Conservation (phyloP, 2,113 vertebrate species). For the Halichoerus grypus region DNA sequence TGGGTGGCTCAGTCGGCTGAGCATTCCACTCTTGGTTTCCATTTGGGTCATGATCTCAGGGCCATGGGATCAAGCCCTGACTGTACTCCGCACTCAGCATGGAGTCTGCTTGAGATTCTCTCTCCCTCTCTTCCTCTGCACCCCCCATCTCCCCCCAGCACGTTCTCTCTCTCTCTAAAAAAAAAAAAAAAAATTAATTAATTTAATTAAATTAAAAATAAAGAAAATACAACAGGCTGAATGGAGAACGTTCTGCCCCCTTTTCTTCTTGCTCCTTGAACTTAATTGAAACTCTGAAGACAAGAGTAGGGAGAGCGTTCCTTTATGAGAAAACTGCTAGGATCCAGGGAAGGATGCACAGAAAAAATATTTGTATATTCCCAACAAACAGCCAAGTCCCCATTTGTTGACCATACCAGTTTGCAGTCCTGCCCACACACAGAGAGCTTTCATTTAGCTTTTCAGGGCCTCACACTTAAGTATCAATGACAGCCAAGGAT, state of each 20-base stretch:
- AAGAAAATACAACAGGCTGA: background rate
- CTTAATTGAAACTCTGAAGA: background rate
- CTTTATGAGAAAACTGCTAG: background rate
- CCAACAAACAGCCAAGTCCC: background rate
- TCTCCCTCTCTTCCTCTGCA: background rate
- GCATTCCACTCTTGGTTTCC: background rate
- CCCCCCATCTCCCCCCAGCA: rapidly evolving
- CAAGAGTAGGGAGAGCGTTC: background rate
- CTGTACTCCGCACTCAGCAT: rapidly evolving
- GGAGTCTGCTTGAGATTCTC: background rate
- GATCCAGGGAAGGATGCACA: background rate
- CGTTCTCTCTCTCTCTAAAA: background rate
- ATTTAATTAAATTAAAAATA: background rate
- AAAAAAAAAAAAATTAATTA: background rate
- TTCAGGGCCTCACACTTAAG: background rate
- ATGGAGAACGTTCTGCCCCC: background rate
- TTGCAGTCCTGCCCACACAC: background rate
- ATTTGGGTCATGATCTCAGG: background rate
- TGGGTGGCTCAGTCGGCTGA: background rate
- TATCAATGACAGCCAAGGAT: background rate
- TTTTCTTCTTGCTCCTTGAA: background rate
- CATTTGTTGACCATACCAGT: background rate
- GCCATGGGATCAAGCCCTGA: background rate
- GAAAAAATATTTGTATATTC: background rate
- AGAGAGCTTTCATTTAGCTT: background rate